Conservation (phyloP, 1,140 invertebrate genomes). For the Drosophila lini region DNA sequence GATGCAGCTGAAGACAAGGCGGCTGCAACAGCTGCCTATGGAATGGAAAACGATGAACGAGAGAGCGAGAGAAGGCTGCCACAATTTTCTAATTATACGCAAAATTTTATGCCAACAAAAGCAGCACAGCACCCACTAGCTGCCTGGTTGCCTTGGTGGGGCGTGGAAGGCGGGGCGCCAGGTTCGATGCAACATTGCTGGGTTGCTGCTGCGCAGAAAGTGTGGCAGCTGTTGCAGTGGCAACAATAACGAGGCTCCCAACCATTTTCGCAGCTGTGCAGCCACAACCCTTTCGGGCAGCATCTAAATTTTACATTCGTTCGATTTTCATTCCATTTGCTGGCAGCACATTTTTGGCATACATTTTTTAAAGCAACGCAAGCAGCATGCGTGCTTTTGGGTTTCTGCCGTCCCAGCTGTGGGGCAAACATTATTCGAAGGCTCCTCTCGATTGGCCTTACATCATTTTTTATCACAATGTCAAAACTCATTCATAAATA, state of each 20-base stretch:
- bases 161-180: conserved; percentile 30
- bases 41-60: conserved; percentile 33
- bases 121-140: conserved; percentile 43
- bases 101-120: conserved; percentile 81
- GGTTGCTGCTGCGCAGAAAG: conserved; percentile 27
- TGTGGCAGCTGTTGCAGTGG: conserved; percentile 62
- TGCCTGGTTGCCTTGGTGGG: conserved; percentile 2
- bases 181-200: conserved; percentile 73
- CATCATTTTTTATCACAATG: conserved; percentile 39
- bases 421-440: not conserved
- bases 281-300: conserved; percentile 1
- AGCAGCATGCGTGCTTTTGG: conserved; percentile 17
- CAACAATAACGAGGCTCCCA: conserved; percentile 62
- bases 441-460: conserved; percentile 8
- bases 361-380: conserved; percentile 45
- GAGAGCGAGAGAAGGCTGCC: conserved; percentile 60
- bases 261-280: conserved; percentile 66
- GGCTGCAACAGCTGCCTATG: conserved; percentile 58
- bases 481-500: conserved; percentile 58
- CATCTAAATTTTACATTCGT: conserved; percentile 71
- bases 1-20: conserved; percentile 33
- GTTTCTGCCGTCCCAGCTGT: conserved; percentile 9
- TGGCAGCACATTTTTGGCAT: conserved; percentile 57
- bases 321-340: conserved; percentile 81
- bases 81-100: conserved; percentile 83